Percentiles rank a stretch among this genome's conserved stretches.
phyloP scores from a whole-genome alignment of 2,888 invertebrate genomes.

The Ophioninae sp. region DNA sequence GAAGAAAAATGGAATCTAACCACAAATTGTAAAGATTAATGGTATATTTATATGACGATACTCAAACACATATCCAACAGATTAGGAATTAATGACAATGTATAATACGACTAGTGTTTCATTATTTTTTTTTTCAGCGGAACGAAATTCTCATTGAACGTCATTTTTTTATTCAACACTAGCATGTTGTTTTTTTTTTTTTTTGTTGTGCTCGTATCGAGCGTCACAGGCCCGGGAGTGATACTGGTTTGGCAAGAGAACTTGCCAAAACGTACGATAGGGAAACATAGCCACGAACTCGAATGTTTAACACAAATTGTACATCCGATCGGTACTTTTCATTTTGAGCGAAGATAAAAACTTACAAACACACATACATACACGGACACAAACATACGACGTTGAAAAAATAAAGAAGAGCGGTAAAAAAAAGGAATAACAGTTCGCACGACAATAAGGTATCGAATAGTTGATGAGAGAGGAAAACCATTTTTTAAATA shows the following conservation, averaged over 20 bases:
- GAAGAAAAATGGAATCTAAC: conserved; percentile 36
- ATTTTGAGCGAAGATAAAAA: conserved; percentile 42
- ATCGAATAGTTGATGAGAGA: conserved; percentile 79
- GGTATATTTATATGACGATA: conserved; percentile 71
- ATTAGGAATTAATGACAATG: conserved; percentile 66
- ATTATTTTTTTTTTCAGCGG: conserved; percentile 41
- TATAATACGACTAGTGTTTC: conserved; percentile 62
- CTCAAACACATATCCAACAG: conserved; percentile 74
- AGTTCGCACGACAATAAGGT: conserved; percentile 81
- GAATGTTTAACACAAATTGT: conserved; percentile 42
- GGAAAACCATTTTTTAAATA: conserved; percentile 58
- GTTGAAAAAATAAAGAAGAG: conserved; percentile 28
- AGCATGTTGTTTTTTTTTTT: conserved; percentile 7
- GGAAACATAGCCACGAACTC: conserved; percentile 44
- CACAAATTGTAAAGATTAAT: conserved; percentile 60
- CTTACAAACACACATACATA: conserved; percentile 21
- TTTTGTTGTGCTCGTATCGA: conserved; percentile 11
- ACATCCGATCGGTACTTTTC: conserved; percentile 44
- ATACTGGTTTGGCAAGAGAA: neutral
- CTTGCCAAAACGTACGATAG: neutral
- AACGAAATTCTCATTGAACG: conserved; percentile 14
- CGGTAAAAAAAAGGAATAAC: conserved; percentile 69
- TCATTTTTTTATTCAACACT: conserved; percentile 3
- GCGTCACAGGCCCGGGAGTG: conserved; percentile 21
- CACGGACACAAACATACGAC: conserved; percentile 27